phyloP scores from a whole-genome alignment of 2,113 vertebrate species.

The Bos taurus region DNA sequence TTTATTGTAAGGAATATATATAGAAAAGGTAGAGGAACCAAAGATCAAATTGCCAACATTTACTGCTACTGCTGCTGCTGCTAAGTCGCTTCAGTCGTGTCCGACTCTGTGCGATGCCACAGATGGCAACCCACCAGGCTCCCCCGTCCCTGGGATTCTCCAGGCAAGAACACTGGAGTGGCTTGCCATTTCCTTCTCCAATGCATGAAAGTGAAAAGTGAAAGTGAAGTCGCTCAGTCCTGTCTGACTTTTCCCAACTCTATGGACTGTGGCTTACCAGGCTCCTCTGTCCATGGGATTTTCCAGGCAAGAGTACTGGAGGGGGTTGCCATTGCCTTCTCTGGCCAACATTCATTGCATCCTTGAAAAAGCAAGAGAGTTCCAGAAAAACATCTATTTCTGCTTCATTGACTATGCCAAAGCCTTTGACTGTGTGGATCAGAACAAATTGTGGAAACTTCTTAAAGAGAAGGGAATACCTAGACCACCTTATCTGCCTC shows the following conservation, averaged over 20 bases:
- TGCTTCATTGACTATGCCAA: background rate
- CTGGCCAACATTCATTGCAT: background rate
- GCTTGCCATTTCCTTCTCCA: too few relatives aligned
- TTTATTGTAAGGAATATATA: background rate
- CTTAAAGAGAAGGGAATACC: background rate
- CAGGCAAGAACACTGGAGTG: too few relatives aligned
- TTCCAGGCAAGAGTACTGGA: too few relatives aligned
- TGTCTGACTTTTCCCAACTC: too few relatives aligned
- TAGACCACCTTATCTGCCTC: background rate
- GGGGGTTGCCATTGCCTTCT: too few relatives aligned
- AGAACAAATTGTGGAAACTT: background rate
- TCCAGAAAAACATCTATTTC: background rate
- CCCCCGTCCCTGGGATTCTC: accelerated
- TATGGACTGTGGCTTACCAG: too few relatives aligned
- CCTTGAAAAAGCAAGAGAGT: background rate
- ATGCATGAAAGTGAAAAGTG: too few relatives aligned
- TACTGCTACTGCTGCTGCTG: background rate
- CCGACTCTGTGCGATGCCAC: too few relatives aligned
- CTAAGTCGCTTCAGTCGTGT: too few relatives aligned
- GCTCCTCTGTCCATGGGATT: too few relatives aligned
- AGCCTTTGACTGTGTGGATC: background rate
- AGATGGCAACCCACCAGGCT: too few relatives aligned
- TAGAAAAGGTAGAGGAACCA: background rate
- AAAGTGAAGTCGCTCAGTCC: too few relatives aligned
- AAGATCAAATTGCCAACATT: background rate